Evolutionary conservation across 1,140 invertebrate genomes (phyloP), one percentile per base, ranked within the genome.

Genomic region (Aphelenchoides besseyi): DNA sequence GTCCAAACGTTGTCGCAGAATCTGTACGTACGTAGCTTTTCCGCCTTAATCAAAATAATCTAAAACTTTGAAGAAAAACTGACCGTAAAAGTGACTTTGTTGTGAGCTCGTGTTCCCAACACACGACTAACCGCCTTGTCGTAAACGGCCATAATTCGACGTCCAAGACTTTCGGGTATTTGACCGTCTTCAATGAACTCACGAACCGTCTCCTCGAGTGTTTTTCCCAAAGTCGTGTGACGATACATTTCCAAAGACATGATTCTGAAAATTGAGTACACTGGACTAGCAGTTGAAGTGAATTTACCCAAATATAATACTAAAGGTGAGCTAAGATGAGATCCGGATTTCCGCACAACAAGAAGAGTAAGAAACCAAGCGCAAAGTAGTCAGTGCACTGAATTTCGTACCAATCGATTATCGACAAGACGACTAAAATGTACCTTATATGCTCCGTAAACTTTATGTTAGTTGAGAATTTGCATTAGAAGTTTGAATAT

Each of bases 1-100:
- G 95, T 98, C 96, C 96, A 98, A 0, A 98, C 96, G 88, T 98
- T 98, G 88, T 98, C 96, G 89, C 95, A 98, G 88, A 97, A 98
- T 81, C 95, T 89, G 85, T 98, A 98, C 0, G 95, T 97, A 84
- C 95, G 95, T 72, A 98, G 87, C 89, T 95, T 95, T 35, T 92
- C 92, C 77, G 93, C 93, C 90, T 91, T 77, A 23, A 79, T 84
- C 74, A 73, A 57, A 9, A 79, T 85, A 84, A 74, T 2, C 9
- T 35, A 2, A 23, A 30, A 54, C 18, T 5, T 35, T 12, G 41
- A 26, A 28, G 74, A 78, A 66, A 23, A 32, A 67, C 41, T 3
- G 3, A 67, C 74, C 74, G 72, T 75, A 36, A 74, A 77, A 18
- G 68, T 67, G 18, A 75, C 62, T 55, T 71, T 74, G 37, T 78